phyloP scores from a whole-genome alignment of 1,140 invertebrate species.

The Eupeodes corollae region DNA sequence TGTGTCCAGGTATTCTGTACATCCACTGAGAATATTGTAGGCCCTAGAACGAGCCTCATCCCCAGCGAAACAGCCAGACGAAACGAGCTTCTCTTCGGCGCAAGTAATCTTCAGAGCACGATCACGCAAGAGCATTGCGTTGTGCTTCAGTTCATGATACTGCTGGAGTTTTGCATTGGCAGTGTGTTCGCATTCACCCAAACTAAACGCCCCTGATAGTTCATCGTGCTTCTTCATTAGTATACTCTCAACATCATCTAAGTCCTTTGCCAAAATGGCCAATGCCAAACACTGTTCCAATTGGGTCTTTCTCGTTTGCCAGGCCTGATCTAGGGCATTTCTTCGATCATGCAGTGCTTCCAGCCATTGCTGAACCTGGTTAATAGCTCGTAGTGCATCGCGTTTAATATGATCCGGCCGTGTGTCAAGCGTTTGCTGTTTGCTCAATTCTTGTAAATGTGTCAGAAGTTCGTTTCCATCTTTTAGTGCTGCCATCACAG shows the following conservation, averaged over 20 bases:
- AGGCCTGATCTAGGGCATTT: slow-evolving; percentile 59
- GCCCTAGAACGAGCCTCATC: slow-evolving; percentile 59
- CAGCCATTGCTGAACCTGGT: slow-evolving; percentile 63
- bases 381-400: slow-evolving; percentile 50
- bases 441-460: slow-evolving; percentile 52
- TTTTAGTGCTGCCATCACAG: slow-evolving; percentile 63
- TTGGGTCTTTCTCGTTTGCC: slow-evolving; percentile 53
- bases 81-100: slow-evolving; percentile 63
- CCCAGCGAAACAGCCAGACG: slow-evolving; percentile 54
- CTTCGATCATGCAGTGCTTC: slow-evolving; percentile 67
- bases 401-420: slow-evolving; percentile 54
- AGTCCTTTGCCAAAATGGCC: slow-evolving; percentile 58
- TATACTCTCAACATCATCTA: slow-evolving; percentile 54
- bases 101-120: slow-evolving; percentile 63
- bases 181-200: slow-evolving; percentile 56
- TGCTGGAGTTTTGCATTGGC: slow-evolving; percentile 57
- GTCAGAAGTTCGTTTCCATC: slow-evolving; percentile 67
- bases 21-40: slow-evolving; percentile 58
- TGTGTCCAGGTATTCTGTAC: slow-evolving; percentile 60
- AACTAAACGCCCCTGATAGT: slow-evolving; percentile 22
- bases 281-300: slow-evolving; percentile 69
- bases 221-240: slow-evolving; percentile 37
- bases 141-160: slow-evolving; percentile 56
- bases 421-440: slow-evolving; percentile 60
- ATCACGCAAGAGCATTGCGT: slow-evolving; percentile 67